These are phyloP conservation scores for Gymnoscelis rufifasciata DNA, from an alignment of 2,888 invertebrate species.

Conservation along the genomic window DNA sequence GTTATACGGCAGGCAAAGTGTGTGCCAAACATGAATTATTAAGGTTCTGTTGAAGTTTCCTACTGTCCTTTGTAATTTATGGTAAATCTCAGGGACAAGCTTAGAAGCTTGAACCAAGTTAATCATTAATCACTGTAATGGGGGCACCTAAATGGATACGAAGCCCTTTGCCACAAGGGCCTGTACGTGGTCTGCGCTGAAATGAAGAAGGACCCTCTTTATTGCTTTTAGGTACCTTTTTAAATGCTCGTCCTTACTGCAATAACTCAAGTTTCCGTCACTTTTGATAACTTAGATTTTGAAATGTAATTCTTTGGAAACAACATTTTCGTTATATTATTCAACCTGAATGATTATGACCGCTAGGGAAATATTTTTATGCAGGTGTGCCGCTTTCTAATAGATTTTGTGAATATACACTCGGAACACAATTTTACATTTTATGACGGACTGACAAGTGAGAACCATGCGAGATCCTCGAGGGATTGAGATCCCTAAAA, in stretches of 20 bases:
- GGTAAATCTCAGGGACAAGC: conserved; percentile 15
- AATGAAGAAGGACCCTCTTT: background rate
- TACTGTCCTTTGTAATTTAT: conserved; percentile 19
- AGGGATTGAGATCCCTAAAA: no score
- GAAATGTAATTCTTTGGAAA: no score
- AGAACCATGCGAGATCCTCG: no score
- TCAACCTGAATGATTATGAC: no score
- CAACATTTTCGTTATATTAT: no score
- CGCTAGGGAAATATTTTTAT: no score
- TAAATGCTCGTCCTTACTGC: no score
- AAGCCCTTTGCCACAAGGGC: conserved; percentile 1
- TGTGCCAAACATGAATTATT: conserved; percentile 18
- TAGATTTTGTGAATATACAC: no score
- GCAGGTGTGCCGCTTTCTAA: no score
- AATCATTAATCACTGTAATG: conserved; percentile 17
- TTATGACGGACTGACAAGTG: no score
- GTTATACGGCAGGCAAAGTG: conserved; percentile 12
- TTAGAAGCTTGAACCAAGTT: conserved; percentile 10
- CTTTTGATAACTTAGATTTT: no score
- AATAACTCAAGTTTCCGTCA: background rate
- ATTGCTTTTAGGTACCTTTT: background rate
- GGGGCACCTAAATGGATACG: conserved; percentile 11
- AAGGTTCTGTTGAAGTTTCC: conserved; percentile 15
- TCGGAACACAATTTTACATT: no score
- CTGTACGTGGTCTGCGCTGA: background rate